Conservation (phyloP, 2,113 vertebrate genomes). For the Pelodiscus sinensis region DNA sequence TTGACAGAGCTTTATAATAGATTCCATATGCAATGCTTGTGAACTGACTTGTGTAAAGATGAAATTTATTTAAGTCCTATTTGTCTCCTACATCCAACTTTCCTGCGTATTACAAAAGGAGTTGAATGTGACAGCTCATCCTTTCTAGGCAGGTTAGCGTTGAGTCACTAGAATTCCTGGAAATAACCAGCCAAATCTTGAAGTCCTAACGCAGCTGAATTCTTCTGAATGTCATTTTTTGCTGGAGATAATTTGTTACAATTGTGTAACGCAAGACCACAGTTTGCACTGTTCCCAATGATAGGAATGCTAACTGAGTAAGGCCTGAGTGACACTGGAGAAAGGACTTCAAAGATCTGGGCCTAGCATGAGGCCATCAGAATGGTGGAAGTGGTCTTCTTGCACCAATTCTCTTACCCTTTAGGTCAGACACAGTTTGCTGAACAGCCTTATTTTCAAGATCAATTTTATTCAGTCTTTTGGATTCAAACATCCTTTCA, state of each 20-base stretch:
- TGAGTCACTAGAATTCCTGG: not conserved
- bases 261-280: not conserved
- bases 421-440: constrained; percentile 2
- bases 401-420: not conserved
- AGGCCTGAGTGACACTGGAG: not conserved
- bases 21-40: not conserved
- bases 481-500: constrained; percentile 49
- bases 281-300: not conserved
- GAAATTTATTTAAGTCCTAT: not conserved
- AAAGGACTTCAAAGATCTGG: not conserved
- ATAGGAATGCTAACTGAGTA: not conserved
- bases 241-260: not conserved
- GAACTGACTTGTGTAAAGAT: not conserved
- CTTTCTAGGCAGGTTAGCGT: not conserved
- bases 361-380: not conserved
- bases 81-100: not conserved
- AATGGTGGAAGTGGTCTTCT: constrained; percentile 42
- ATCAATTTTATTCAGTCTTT: constrained; percentile 28
- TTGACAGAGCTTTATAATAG: not conserved
- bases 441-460: not conserved
- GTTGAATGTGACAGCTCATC: not conserved
- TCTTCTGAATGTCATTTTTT: not conserved
- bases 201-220: not conserved
- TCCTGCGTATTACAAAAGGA: not conserved
- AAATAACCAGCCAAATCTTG: not conserved